Base-by-base conservation (phyloP, 2,797 vertebrate genomes). In the Loris lydekkerianus region DNA sequence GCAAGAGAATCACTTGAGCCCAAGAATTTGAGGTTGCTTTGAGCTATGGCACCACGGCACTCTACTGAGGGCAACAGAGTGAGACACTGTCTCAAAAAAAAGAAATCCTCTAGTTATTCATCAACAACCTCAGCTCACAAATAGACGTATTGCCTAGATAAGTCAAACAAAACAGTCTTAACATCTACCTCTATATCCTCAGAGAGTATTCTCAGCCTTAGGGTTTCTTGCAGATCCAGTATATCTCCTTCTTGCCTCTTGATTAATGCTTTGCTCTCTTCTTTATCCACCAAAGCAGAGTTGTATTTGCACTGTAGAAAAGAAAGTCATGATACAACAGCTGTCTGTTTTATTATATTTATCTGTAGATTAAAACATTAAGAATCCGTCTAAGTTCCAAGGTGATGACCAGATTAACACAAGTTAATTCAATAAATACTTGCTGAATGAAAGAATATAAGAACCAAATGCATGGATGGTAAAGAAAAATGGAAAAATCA, bases 141-240 rank as follows among this genome's bases (percentile, higher is more conserved):
- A 60, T 13, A 90, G 1, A 80, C 10, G 60, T 25, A 72, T 1
- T 40, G 53, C 53, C 34, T 73, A 84, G 27, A 80, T 7, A 69
- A 10, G 17, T 53, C 49, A 72, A 75, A 78, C 20, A 10, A 18
- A 27, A 76, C 13, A 89, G 37, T 3, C 6, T 58, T 17, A n/a
- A 58, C 21, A 72, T 18, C 20, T 86, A 99, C 99, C 99, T 99
- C 99, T 70, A 99, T 99, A 60, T 98, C 99, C 96, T 99, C 99
- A 21, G 99, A 99, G 46, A 98, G 97, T 72, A 98, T 95, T 43
- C 97, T 98, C 96, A 99, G 98, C 15, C 99, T 99, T 49, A 99
- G 96, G 25, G 97, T 86, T 98, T 99, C 99, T 96, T 97, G 99
- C 77, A 99, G 97, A 29, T 99, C 98, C 97, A 98, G 98, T 85